Percentiles rank a stretch among this genome's conserved stretches.
Conservation (phyloP, 2,797 vertebrate genomes). For the Acipenser ruthenus region DNA sequence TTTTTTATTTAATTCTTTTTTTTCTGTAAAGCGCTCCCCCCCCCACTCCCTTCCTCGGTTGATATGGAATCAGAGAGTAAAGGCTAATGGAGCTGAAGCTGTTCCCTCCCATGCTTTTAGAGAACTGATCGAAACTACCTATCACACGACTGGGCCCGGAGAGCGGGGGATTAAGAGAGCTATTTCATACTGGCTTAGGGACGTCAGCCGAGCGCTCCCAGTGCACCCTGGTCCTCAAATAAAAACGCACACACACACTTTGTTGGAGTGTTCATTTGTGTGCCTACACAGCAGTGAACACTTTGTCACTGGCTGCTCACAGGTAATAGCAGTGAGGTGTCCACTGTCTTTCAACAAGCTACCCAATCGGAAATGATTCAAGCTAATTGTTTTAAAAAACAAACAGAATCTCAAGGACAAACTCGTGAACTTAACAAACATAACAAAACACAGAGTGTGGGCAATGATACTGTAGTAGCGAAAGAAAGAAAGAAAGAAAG, state of each 20-base stretch:
- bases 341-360: not conserved
- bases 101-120: conserved; percentile 17
- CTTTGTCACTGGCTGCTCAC: not conserved
- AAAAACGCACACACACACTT: not conserved
- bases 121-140: conserved; percentile 22
- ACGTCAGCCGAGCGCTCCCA: not conserved
- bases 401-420: not conserved
- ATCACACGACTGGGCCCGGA: conserved; percentile 11
- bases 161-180: not conserved
- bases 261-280: not conserved
- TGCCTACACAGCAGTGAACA: not conserved
- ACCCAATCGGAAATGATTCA: not conserved
- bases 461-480: too few species aligned
- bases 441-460: not conserved
- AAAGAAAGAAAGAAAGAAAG: too few species aligned
- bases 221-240: not conserved
- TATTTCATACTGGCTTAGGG: not conserved
- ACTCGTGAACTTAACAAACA: not conserved
- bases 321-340: not conserved
- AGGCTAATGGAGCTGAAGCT: conserved; percentile 26
- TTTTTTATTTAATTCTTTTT: conserved; percentile 24
- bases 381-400: not conserved
- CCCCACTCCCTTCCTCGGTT: conserved; percentile 7
- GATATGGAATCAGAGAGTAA: conserved; percentile 10
- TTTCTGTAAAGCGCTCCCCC: not conserved